Percentiles rank a stretch among this genome's conserved stretches.
Conservation (phyloP, 1,140 invertebrate species). For the Apis cerana region DNA sequence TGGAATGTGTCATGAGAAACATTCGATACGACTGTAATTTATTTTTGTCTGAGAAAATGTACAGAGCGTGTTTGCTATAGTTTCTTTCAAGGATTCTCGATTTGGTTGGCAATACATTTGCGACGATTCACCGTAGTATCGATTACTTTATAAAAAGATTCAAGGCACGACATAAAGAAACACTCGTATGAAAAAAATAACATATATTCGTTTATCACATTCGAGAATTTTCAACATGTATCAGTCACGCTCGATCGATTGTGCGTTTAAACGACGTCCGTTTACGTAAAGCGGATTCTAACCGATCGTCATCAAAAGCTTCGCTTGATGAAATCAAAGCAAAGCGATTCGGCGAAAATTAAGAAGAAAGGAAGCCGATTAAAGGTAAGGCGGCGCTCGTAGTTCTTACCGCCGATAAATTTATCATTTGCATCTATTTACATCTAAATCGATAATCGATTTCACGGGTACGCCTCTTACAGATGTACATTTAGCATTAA, state of each 20-base stretch:
- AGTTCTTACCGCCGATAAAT: conserved; percentile 48
- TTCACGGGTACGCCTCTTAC: conserved; percentile 19
- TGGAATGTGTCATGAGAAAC: conserved; percentile 1
- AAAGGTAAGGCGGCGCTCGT: neutral
- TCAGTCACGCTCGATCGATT: conserved; percentile 3
- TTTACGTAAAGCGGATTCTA: neutral
- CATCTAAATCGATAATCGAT: conserved; percentile 73
- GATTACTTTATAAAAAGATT: conserved; percentile 51
- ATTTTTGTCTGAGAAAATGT: neutral
- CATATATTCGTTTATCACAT: neutral
- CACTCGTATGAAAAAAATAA: conserved; percentile 21
- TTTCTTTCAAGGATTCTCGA: conserved; percentile 23
- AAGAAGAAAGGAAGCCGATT: neutral
- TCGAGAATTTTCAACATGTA: neutral
- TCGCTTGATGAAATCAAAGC: neutral
- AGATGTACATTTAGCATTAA: neutral
- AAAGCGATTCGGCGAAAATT: neutral
- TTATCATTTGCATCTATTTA: conserved; percentile 69
- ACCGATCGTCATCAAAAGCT: neutral
- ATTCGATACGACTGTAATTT: neutral
- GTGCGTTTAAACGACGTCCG: neutral
- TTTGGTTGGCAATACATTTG: conserved; percentile 19
- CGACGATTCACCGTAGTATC: conserved; percentile 16
- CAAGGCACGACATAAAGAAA: conserved; percentile 28
- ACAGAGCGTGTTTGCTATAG: neutral